Evolutionary conservation across 2,888 invertebrate genomes (phyloP).

Genomic region (Ernsta delagoae): DNA sequence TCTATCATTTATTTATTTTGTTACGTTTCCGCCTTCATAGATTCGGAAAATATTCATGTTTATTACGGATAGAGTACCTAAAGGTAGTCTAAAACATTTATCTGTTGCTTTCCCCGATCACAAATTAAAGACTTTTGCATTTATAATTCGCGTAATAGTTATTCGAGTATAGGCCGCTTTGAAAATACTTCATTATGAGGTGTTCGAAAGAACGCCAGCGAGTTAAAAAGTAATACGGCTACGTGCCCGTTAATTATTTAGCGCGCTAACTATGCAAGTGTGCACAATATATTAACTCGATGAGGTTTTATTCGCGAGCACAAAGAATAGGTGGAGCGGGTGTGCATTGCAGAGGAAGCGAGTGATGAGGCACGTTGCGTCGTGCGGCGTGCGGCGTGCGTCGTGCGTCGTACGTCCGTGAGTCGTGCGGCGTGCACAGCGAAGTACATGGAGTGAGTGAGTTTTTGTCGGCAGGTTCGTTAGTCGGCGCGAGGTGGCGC

Average conservation of each 20-base stretch:
- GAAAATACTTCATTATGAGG: constrained; percentile 37
- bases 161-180: constrained; percentile 19
- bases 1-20: no score
- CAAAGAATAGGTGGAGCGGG: constrained; percentile 51
- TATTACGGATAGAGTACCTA: no score
- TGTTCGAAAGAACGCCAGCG: constrained; percentile 31
- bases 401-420: background rate
- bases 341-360: constrained; percentile 24
- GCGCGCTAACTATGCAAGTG: constrained; percentile 44
- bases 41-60: no score
- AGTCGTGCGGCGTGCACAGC: constrained; percentile 36
- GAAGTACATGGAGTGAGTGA: constrained; percentile 44
- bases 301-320: constrained; percentile 54
- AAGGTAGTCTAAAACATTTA: constrained; percentile 42
- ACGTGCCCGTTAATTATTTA: constrained; percentile 42
- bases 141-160: no score
- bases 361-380: constrained; percentile 41
- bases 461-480: constrained; percentile 81
- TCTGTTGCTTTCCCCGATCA: constrained; percentile 33
- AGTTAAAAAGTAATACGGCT: constrained; percentile 37
- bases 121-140: background rate
- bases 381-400: background rate
- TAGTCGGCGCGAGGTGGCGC: constrained; percentile 76
- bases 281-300: constrained; percentile 53
- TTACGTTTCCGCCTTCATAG: no score